A percentile compares a stretch with the other conserved stretches of the same genome.
These are phyloP conservation scores for Ditylenchus weischeri DNA, from an alignment of 2,888 invertebrate genomes.

Conservation along the genomic window DNA sequence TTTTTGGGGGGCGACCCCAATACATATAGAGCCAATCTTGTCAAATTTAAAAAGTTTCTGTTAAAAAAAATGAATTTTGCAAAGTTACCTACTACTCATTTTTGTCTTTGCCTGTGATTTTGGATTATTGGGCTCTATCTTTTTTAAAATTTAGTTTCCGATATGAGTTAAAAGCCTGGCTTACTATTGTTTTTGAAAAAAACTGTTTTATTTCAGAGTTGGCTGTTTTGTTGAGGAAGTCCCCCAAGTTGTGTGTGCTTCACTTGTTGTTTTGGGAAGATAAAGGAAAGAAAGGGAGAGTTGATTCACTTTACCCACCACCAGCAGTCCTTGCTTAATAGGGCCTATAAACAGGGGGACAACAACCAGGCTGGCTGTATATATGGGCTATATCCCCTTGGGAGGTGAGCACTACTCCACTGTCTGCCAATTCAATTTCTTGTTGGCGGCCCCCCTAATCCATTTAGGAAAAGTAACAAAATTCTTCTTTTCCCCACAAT, in stretches of 20 bases:
- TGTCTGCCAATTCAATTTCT: slow-evolving; percentile 5
- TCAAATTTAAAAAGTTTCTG: no score
- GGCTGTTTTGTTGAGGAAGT: slow-evolving; percentile 3
- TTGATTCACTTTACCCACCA: slow-evolving; percentile 8
- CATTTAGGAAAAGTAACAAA: slow-evolving; percentile 6
- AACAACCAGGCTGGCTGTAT: background rate
- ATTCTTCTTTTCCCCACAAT: background rate
- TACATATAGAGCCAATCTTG: no score
- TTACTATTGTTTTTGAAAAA: background rate
- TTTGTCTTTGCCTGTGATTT: no score
- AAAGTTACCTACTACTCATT: no score
- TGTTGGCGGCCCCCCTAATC: background rate
- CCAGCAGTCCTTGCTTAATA: background rate
- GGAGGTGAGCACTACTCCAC: background rate
- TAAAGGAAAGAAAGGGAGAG: background rate
- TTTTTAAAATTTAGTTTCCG: no score
- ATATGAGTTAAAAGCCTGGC: no score
- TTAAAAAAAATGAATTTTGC: no score
- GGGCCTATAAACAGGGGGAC: slow-evolving; percentile 8
- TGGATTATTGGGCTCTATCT: no score
- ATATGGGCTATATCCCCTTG: background rate
- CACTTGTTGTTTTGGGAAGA: slow-evolving; percentile 10
- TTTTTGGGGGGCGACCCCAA: no score
- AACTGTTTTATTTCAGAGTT: background rate
- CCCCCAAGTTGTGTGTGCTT: background rate